phyloP scores from a whole-genome alignment of 2,113 vertebrate species.

The Kryptolebias marmoratus region DNA sequence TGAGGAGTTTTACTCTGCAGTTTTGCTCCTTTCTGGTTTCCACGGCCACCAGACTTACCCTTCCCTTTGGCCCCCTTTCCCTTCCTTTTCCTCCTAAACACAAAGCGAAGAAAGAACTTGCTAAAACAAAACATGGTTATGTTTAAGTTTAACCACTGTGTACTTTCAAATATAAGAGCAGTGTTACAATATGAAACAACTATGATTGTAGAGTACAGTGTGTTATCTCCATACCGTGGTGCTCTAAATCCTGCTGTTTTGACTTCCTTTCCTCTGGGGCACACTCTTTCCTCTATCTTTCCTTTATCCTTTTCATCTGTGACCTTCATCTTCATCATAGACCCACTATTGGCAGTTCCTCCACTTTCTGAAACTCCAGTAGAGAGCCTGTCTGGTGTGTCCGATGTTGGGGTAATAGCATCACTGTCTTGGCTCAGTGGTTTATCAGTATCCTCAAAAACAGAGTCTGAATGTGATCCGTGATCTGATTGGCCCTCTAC shows the following conservation, averaged over 20 bases:
- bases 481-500: conserved; percentile 71
- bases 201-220: no score
- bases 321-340: conserved; percentile 32
- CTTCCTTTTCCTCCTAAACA: conserved; percentile 80
- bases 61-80: conserved; percentile 78
- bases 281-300: conserved; percentile 66
- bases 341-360: conserved; percentile 13
- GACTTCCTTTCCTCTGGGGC: conserved; percentile 76
- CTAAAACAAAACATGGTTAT: conserved; percentile 4
- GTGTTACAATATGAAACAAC: no score
- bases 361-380: conserved; percentile 35
- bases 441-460: conserved; percentile 77
- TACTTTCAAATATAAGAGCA: no score
- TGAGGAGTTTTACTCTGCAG: conserved; percentile 65
- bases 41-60: conserved; percentile 68
- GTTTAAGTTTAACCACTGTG: no score
- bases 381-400: conserved; percentile 36
- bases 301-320: conserved; percentile 47
- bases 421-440: conserved; percentile 61
- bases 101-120: conserved; percentile 38
- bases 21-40: conserved; percentile 65
- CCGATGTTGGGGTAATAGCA: conserved; percentile 57
- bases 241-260: conserved; percentile 80
- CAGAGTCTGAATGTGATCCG: conserved; percentile 74
- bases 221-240: conserved; percentile 69